Conservation (phyloP, 2,888 invertebrate genomes). For the Drosophila koepferae region DNA sequence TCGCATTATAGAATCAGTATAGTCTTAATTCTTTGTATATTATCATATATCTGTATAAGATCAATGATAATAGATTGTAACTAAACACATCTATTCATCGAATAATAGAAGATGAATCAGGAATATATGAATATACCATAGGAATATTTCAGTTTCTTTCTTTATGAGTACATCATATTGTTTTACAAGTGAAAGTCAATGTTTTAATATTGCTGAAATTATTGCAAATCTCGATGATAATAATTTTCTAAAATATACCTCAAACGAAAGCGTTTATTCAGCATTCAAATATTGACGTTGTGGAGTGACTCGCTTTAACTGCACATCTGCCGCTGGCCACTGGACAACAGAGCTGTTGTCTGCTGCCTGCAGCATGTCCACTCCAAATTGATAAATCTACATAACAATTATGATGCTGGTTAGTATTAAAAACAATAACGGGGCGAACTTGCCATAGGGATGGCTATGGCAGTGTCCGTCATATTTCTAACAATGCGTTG, state of each 20-base stretch:
- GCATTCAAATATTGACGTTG: neutral
- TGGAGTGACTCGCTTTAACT: slow-evolving; percentile 23
- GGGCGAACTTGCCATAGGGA: slow-evolving; percentile 20
- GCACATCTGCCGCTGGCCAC: slow-evolving; percentile 27
- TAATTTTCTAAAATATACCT: no score
- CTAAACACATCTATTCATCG: no score
- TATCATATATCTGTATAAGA: no score
- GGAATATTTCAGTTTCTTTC: no score
- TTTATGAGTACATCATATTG: no score
- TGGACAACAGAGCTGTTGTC: slow-evolving; percentile 43
- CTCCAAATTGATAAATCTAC: slow-evolving; percentile 72
- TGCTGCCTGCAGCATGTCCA: slow-evolving; percentile 44
- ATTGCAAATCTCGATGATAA: neutral
- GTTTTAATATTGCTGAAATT: neutral
- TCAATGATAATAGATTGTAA: no score
- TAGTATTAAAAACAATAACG: slow-evolving; percentile 72
- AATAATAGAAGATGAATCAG: no score
- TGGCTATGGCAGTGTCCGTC: slow-evolving; percentile 48
- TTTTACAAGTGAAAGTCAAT: no score
- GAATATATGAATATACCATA: no score
- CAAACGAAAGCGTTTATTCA: neutral
- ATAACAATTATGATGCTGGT: slow-evolving; percentile 77
- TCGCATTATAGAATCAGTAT: no score
- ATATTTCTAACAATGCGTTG: slow-evolving; percentile 75
- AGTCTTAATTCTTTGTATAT: no score